Evolutionary conservation across 1,140 invertebrate species (phyloP).

Genomic region (Temnothorax nylanderi): DNA sequence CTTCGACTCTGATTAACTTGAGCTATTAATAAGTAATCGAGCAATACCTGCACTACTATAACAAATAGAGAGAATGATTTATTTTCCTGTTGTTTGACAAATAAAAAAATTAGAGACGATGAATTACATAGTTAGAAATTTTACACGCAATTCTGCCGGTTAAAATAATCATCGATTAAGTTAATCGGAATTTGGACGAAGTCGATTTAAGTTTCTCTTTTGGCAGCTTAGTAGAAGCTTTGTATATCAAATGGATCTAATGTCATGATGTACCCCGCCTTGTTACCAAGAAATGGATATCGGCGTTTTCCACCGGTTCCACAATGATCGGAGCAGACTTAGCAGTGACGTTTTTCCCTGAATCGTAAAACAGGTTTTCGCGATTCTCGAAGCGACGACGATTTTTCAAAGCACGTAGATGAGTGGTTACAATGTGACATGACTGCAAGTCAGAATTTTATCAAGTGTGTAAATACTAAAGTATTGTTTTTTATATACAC

Average conservation of each 20-base stretch:
- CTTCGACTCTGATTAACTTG: not conserved
- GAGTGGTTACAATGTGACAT: not conserved
- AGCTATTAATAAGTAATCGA: not conserved
- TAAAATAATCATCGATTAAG: not conserved
- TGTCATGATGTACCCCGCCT: not conserved
- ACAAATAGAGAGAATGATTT: not conserved
- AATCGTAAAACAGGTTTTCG: conserved; percentile 62
- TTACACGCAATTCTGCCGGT: not conserved
- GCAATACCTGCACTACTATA: not conserved
- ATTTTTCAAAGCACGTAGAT: conserved; percentile 19
- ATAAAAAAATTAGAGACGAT: not conserved
- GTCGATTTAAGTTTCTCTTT: no score
- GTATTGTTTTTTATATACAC: not conserved
- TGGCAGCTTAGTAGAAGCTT: not conserved
- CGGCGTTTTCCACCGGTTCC: not conserved
- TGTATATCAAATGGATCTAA: not conserved
- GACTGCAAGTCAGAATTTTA: not conserved
- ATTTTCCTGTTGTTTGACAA: not conserved
- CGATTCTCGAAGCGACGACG: not conserved
- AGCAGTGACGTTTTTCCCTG: conserved; percentile 27
- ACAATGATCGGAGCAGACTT: not conserved
- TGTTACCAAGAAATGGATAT: not conserved
- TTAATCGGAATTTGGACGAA: not conserved
- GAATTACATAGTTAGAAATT: not conserved
- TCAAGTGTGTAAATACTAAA: not conserved